Evolutionary conservation across 2,797 vertebrate species (phyloP), one percentile per base, ranked within the genome.

Genomic region (Coregonus sp.): DNA sequence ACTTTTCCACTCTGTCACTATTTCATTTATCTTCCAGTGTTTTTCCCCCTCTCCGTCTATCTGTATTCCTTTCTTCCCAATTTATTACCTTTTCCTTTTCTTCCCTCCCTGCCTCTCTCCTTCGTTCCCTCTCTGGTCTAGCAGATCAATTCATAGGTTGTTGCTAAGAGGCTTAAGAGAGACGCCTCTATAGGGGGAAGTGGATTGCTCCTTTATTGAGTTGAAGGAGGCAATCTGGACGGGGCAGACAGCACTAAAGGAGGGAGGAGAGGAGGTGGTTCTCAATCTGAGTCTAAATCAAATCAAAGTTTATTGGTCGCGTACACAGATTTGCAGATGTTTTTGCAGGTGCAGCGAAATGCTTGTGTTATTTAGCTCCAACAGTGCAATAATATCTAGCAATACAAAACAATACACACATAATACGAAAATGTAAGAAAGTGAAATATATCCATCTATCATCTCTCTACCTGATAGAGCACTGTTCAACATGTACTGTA

Each of bases 91-190:
- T 61, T 67, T 11, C 29, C 33, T 11, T 20, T 50, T 25, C 12
- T 31, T 54, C 16, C 15, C 37, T 16, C 15, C 15, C 67, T 12
- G 7, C 14, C 61, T 40, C 75, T 37, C 59, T 76, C 52, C 73
- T 16, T 16, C 59, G 71, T 69, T 73, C 67, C 78, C 78, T 29
- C 70, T 37, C 70, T 73, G 47, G 66, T 35, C 63, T 18, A 40
- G 63, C 40, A 75, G 80, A 82, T 83, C 72, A 76, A 82, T n/a
- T n/a, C 76, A 73, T 50, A 76, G 69, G 68, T 74, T 82, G 70
- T 73, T 70, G 72, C 70, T 85, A 80, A 86, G 79, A 86, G 79
- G 79, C 75, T 82, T 85, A 80, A 75, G 63, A 1, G 0, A 74
- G 72, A 71, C 59, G 73, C n/a, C 29, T 68, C 66, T 81, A 31